A percentile compares a stretch with the other conserved stretches of the same genome.
These are phyloP conservation scores for Rhizoglyphus robini DNA, from an alignment of 1,140 invertebrate species.

Conservation along the genomic window DNA sequence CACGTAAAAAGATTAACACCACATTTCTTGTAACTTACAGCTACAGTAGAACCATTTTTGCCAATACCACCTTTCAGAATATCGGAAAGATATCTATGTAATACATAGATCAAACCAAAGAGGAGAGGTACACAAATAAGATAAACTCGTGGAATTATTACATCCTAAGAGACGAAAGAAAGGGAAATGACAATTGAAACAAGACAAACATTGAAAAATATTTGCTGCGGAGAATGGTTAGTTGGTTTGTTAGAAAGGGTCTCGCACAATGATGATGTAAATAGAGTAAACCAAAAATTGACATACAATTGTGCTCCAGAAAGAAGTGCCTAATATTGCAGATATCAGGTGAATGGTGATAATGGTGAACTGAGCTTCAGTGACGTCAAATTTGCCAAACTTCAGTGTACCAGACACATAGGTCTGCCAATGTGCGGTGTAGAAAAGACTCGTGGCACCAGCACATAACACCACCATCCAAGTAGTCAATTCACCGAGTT, in stretches of 20 bases:
- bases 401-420: conserved; percentile 83
- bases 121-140: background rate
- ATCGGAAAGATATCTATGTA: conserved; percentile 42
- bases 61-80: conserved; percentile 85
- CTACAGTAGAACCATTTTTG: conserved; percentile 91
- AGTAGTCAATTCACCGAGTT: conserved; percentile 72
- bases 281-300: background rate
- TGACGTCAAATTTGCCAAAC: conserved; percentile 93
- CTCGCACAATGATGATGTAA: background rate
- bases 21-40: conserved; percentile 37
- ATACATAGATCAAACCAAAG: conserved; percentile 20
- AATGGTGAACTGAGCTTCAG: conserved; percentile 89
- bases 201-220: background rate
- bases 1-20: background rate
- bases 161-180: too few relatives aligned
- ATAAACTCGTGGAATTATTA: background rate
- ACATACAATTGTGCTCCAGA: conserved; percentile 66
- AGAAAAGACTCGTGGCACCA: conserved; percentile 84
- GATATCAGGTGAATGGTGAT: conserved; percentile 77
- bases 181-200: background rate
- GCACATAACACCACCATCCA: conserved; percentile 93
- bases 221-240: background rate
- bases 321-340: conserved; percentile 61
- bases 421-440: conserved; percentile 98
- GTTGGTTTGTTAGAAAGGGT: background rate